Percentiles rank a stretch among this genome's conserved stretches.
These are phyloP conservation scores for Mormoops blainvillei DNA, from an alignment of 2,113 vertebrate genomes.

Conservation along the genomic window DNA sequence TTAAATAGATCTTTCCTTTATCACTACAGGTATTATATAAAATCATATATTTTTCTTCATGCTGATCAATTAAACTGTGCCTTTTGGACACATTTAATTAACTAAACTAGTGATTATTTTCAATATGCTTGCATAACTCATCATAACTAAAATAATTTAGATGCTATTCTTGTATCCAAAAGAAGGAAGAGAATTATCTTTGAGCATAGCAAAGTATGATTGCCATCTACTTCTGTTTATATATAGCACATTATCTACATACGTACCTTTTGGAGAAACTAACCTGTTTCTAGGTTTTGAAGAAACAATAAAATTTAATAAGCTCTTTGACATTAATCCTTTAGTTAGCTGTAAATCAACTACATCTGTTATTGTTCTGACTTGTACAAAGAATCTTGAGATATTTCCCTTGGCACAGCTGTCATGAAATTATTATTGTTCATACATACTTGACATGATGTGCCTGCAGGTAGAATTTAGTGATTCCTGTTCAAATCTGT, in stretches of 20 bases:
- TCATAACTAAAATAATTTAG: slow-evolving; percentile 51
- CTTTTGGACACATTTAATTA: slow-evolving; percentile 29
- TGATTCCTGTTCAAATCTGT: slow-evolving; percentile 19
- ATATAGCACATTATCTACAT: background rate
- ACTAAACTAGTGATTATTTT: slow-evolving; percentile 40
- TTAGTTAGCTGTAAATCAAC: slow-evolving; percentile 29
- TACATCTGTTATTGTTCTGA: slow-evolving; percentile 3
- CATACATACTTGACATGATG: background rate
- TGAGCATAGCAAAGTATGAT: slow-evolving; percentile 19
- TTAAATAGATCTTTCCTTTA: slow-evolving; percentile 45
- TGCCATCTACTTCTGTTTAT: background rate
- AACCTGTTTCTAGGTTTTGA: slow-evolving; percentile 37
- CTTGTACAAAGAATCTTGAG: background rate
- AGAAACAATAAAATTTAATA: slow-evolving; percentile 59
- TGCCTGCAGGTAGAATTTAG: slow-evolving; percentile 11
- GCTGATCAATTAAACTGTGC: slow-evolving; percentile 25
- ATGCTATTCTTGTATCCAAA: slow-evolving; percentile 15
- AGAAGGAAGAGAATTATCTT: slow-evolving; percentile 31
- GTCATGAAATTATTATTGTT: slow-evolving; percentile 34
- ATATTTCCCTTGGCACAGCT: background rate
- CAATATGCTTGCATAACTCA: slow-evolving; percentile 24
- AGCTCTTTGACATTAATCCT: slow-evolving; percentile 25
- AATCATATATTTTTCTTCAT: slow-evolving; percentile 41
- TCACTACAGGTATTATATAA: slow-evolving; percentile 7
- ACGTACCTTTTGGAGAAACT: slow-evolving; percentile 36